Evolutionary conservation across 2,888 invertebrate genomes (phyloP).

Genomic region (Eupithecia insigniata): DNA sequence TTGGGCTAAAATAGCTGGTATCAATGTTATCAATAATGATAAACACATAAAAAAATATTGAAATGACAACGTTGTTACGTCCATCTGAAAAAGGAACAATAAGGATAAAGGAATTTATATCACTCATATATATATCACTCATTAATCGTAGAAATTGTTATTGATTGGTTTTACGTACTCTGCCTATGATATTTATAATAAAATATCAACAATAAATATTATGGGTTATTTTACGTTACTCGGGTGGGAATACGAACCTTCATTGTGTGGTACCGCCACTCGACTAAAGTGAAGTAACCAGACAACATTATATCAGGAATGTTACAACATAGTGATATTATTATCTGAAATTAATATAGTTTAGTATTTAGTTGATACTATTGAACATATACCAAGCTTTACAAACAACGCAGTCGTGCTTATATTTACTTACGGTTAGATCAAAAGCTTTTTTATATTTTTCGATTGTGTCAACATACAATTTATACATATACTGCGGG

Average conservation of each 20-base stretch:
- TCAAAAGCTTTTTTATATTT: constrained; percentile 1
- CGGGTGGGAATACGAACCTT: background rate
- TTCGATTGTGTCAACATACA: background rate
- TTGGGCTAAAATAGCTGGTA: background rate
- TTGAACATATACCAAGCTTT: background rate
- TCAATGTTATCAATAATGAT: background rate
- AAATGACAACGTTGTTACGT: background rate
- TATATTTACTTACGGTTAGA: background rate
- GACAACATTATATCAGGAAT: constrained; percentile 7
- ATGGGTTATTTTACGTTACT: too few species aligned
- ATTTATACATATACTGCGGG: background rate
- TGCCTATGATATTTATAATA: too few species aligned
- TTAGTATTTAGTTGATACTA: too few species aligned
- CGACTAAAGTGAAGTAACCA: background rate
- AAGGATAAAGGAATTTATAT: background rate
- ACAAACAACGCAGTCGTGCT: background rate
- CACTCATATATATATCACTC: background rate
- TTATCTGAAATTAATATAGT: background rate
- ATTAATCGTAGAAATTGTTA: background rate
- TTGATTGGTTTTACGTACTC: too few species aligned
- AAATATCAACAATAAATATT: too few species aligned
- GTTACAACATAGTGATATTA: constrained; percentile 5
- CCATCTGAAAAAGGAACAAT: constrained; percentile 1
- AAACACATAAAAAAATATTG: background rate
- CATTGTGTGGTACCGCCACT: constrained; percentile 3